Base-by-base conservation (phyloP, 2,797 vertebrate species). In the Sparidentex hasta region DNA sequence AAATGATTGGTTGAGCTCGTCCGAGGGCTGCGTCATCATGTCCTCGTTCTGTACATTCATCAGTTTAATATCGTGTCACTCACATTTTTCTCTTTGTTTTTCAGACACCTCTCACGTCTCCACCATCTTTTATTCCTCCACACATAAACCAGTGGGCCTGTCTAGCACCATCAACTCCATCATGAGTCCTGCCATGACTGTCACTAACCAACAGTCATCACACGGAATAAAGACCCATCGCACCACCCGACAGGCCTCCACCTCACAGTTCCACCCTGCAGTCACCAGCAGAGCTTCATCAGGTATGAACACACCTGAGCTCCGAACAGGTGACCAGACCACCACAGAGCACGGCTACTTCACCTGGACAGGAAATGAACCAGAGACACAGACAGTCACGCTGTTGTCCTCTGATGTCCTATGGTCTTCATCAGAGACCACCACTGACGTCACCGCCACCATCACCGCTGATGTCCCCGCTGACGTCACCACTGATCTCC, bases 71-170 rank as follows among this genome's bases (percentile, higher is more conserved):
- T 16, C 7, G 18, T 43, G 11, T 54, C 18, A 55, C 18, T 64
- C 1, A 46, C 11, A 1, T 3, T 51, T 48, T 71, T 69, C 8
- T 69, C 54, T 43, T 73, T 58, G 57, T 80, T 59, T 76, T 73
- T 51, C 81, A 95, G 94, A 80, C 58, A 17, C 65, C 14, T 74
- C 83, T 52, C 71, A 67, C 38, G 56, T 74, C 7, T 80, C 90
- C 61, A 66, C 75, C 47, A 76, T 55, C 64, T 57, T 73, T 44
- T 47, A 76, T 79, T 80, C 80, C 2, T 83, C 87, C 11, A 87
- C 83, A 11, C 55, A 52, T 51, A 25, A 73, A 65, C 77, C 74
- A 0, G 16, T 38, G n/a, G 69, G 76, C 46, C 44, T 38, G 29
- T 78, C 64, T 43, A 77, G 57, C 38, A 41, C 65, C 0, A 0